These are phyloP conservation scores for Aspidiotus destructor DNA, from an alignment of 2,888 invertebrate species.

Conservation along the genomic window DNA sequence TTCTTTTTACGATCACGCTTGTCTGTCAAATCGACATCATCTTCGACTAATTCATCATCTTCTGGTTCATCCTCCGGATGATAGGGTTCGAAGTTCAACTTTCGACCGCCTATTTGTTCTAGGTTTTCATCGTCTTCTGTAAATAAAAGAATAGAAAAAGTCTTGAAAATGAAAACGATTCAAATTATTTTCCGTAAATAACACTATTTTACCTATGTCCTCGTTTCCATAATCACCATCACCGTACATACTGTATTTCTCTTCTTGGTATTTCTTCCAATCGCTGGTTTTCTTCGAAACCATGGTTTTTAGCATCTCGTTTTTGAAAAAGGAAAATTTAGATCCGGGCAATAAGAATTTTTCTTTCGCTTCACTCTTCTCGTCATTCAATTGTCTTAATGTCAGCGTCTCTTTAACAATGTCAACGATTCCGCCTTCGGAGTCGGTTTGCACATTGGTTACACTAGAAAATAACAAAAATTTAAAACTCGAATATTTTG, in stretches of 20 bases:
- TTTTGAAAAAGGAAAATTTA: slow-evolving; percentile 12
- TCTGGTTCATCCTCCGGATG: slow-evolving; percentile 27
- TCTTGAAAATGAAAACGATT: no score
- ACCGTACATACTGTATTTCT: slow-evolving; percentile 10
- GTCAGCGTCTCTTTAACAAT: slow-evolving; percentile 20
- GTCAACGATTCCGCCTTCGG: slow-evolving; percentile 21
- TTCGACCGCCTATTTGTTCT: background rate
- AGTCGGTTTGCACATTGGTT: slow-evolving; percentile 15
- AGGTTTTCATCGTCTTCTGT: slow-evolving; percentile 6
- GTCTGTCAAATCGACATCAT: slow-evolving; percentile 19
- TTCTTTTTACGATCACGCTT: slow-evolving; percentile 10
- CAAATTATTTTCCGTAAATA: background rate
- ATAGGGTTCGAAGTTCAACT: slow-evolving; percentile 22
- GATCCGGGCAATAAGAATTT: slow-evolving; percentile 16
- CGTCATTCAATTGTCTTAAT: background rate
- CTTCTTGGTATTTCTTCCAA: slow-evolving; percentile 23
- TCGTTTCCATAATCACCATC: background rate
- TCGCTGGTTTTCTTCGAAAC: slow-evolving; percentile 14
- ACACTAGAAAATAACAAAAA: slow-evolving; percentile 11
- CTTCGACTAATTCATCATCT: slow-evolving; percentile 29
- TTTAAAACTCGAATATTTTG: background rate
- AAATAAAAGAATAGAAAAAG: background rate
- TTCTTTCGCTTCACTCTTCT: background rate
- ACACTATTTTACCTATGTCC: slow-evolving; percentile 8
- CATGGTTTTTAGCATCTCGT: slow-evolving; percentile 13